phyloP scores from a whole-genome alignment of 2,113 vertebrate genomes.

The Carassius carassius region DNA sequence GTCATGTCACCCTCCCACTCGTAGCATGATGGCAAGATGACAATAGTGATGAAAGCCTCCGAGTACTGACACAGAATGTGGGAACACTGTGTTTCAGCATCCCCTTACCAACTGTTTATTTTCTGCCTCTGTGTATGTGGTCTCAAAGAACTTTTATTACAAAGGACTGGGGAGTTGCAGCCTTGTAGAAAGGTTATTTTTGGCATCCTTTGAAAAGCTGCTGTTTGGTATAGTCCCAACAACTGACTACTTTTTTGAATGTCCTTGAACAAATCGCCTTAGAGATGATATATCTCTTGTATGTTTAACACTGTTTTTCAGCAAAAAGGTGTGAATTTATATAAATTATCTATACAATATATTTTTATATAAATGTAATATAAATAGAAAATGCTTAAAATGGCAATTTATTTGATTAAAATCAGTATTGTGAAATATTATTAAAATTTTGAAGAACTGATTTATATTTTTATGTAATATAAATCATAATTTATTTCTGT shows the following conservation, averaged over 20 bases:
- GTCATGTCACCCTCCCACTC: constrained; percentile 11
- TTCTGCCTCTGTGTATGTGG: constrained; percentile 55
- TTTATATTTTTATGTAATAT: no score
- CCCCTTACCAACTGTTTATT: constrained; percentile 65
- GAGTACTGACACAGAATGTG: constrained; percentile 56
- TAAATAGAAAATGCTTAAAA: background rate
- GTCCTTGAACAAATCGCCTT: background rate
- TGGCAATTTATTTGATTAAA: no score
- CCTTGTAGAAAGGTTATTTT: constrained; percentile 5
- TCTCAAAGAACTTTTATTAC: constrained; percentile 32
- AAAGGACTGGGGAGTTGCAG: background rate
- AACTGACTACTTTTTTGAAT: background rate
- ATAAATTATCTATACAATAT: background rate
- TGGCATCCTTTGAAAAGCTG: background rate
- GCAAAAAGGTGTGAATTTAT: background rate
- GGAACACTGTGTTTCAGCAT: constrained; percentile 61
- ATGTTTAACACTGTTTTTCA: background rate
- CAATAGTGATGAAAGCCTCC: constrained; percentile 43
- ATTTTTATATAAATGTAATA: no score
- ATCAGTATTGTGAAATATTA: no score
- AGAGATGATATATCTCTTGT: background rate
- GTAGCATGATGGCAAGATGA: constrained; percentile 37
- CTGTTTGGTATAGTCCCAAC: background rate
- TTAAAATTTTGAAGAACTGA: no score
- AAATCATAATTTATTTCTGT: no score